Evolutionary conservation across 2,113 vertebrate genomes (phyloP).

Genomic region (Craseonycteris thonglongyai): DNA sequence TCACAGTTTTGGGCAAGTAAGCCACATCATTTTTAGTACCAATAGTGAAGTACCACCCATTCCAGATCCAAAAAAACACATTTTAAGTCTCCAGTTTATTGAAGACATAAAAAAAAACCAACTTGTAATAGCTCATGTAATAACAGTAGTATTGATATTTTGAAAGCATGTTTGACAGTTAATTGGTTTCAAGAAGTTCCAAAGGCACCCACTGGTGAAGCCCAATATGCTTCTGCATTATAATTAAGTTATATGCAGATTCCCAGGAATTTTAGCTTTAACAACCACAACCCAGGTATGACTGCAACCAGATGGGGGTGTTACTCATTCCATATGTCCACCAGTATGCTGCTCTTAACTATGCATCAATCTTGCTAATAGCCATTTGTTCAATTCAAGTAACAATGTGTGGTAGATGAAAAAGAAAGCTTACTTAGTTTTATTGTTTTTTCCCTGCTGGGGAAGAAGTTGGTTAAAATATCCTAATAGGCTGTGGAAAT

Average conservation of each 20-base stretch:
- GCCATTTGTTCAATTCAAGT: constrained; percentile 30
- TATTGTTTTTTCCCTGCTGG: constrained; percentile 37
- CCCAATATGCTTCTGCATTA: background rate
- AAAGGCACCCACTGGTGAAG: constrained; percentile 27
- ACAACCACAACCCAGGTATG: constrained; percentile 43
- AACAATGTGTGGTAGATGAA: constrained; percentile 6
- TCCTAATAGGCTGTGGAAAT: constrained; percentile 26
- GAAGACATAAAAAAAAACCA: background rate
- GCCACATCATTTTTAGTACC: constrained; percentile 6
- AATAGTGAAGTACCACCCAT: constrained; percentile 32
- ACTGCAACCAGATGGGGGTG: constrained; percentile 36
- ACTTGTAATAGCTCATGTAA: constrained; percentile 3
- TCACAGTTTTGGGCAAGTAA: constrained; percentile 21
- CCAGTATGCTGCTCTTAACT: background rate
- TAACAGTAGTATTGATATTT: constrained; percentile 27
- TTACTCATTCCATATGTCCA: constrained; percentile 32
- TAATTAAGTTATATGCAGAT: constrained; percentile 32
- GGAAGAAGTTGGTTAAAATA: constrained; percentile 40
- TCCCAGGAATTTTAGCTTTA: background rate
- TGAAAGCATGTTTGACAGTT: constrained; percentile 12
- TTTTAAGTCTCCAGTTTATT: constrained; percentile 8
- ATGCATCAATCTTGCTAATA: constrained; percentile 2
- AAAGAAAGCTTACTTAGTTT: constrained; percentile 14
- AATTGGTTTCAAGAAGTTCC: constrained; percentile 41
- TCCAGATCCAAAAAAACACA: constrained; percentile 34